These are phyloP conservation scores for Tetragonula clypearis DNA, from an alignment of 1,140 invertebrate genomes.

Conservation along the genomic window DNA sequence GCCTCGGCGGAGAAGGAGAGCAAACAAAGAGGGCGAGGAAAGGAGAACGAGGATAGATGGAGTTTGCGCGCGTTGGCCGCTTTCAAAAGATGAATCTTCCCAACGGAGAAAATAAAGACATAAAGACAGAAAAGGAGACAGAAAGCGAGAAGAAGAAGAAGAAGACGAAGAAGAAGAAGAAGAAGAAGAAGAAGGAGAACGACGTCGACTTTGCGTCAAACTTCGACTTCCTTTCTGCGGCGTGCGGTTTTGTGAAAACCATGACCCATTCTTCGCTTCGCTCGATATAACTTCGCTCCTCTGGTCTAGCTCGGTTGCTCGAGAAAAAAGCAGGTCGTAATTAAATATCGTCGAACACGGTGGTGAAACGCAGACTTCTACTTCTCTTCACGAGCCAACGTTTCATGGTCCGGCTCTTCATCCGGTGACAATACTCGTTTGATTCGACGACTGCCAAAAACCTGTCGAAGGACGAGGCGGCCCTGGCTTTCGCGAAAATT, in stretches of 20 bases:
- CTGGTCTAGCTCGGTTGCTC: background rate
- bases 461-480: background rate
- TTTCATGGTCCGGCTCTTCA: background rate
- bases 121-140: too few species aligned
- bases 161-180: too few species aligned
- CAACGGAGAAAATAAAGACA: conserved; percentile 57
- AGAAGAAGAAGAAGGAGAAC: conserved; percentile 21
- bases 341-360: conserved; percentile 29
- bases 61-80: background rate
- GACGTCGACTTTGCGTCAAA: conserved; percentile 54
- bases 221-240: conserved; percentile 48
- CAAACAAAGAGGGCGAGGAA: background rate
- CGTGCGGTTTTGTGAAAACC: conserved; percentile 40
- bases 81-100: conserved; percentile 57
- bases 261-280: background rate
- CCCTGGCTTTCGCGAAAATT: conserved; percentile 17
- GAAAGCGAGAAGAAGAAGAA: background rate
- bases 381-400: background rate
- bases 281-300: conserved; percentile 14
- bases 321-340: conserved; percentile 28
- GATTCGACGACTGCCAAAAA: background rate
- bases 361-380: too few species aligned
- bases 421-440: conserved; percentile 18
- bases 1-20: background rate
- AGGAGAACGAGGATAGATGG: background rate